A percentile compares a stretch with the other conserved stretches of the same genome.
These are phyloP conservation scores for Agriopis aurantiaria DNA, from an alignment of 2,888 invertebrate species.

Conservation along the genomic window DNA sequence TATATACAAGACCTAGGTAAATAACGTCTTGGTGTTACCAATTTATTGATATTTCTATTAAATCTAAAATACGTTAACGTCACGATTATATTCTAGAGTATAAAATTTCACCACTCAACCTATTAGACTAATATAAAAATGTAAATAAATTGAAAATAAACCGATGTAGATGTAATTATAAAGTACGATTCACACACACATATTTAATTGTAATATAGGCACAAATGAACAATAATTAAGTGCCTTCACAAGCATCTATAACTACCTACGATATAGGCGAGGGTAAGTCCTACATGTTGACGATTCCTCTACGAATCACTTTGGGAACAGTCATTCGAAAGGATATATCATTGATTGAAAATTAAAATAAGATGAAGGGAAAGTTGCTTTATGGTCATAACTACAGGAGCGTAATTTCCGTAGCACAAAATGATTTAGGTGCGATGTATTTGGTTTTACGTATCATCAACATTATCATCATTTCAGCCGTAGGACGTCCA, in stretches of 20 bases:
- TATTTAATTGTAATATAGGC: slow-evolving; percentile 74
- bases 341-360: slow-evolving; percentile 1
- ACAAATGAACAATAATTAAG: slow-evolving; percentile 77
- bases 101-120: slow-evolving; percentile 76
- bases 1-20: slow-evolving; percentile 69
- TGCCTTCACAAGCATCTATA: slow-evolving; percentile 65
- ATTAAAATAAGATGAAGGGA: background rate
- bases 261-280: slow-evolving; percentile 77
- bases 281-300: slow-evolving; percentile 76
- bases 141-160: slow-evolving; percentile 53
- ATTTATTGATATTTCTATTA: slow-evolving; percentile 69
- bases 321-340: slow-evolving; percentile 33
- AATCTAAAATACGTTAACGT: slow-evolving; percentile 49
- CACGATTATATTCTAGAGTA: slow-evolving; percentile 69
- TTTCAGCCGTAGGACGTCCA: too few species aligned
- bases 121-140: slow-evolving; percentile 68
- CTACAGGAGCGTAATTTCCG: background rate
- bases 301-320: slow-evolving; percentile 37
- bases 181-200: slow-evolving; percentile 64
- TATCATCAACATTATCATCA: too few species aligned
- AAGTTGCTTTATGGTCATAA: background rate
- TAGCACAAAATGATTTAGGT: background rate
- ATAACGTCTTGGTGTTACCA: slow-evolving; percentile 78
- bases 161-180: slow-evolving; percentile 42
- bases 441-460: background rate